Evolutionary conservation across 35 echinoderm and acorn worm species (phyloP).

Genomic region (Apostichopus japonicus): DNA sequence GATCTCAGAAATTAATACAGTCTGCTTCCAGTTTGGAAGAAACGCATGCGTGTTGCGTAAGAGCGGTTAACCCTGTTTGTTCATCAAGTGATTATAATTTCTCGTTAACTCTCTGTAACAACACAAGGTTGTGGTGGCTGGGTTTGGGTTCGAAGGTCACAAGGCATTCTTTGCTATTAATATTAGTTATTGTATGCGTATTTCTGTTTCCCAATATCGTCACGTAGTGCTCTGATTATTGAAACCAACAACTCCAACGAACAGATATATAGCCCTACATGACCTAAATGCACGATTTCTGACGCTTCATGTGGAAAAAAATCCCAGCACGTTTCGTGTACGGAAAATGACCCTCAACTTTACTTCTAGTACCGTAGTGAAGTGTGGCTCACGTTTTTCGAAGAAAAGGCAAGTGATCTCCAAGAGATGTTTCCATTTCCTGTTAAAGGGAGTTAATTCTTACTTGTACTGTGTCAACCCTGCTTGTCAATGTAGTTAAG

Average conservation of each 20-base stretch:
- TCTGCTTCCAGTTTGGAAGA: background rate
- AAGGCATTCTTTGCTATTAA: background rate
- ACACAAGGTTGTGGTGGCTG: slow-evolving; percentile 19
- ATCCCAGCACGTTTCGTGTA: background rate
- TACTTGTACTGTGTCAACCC: too few relatives aligned
- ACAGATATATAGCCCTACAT: background rate
- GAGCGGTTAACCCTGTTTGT: background rate
- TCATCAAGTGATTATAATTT: background rate
- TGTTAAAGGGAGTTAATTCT: background rate
- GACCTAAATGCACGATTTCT: background rate
- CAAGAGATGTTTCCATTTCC: background rate
- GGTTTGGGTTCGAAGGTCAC: background rate
- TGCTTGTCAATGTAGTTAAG: too few relatives aligned
- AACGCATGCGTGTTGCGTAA: slow-evolving; percentile 17
- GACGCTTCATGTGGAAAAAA: too few relatives aligned
- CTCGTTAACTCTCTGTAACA: background rate
- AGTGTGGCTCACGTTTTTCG: background rate
- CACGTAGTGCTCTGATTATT: background rate
- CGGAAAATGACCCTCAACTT: background rate
- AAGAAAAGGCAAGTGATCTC: background rate
- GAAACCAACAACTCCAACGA: background rate
- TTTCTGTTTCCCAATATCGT: background rate
- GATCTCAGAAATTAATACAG: background rate
- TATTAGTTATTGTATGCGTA: background rate
- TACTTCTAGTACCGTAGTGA: background rate